These are phyloP conservation scores for Cotesia glomerata DNA, from an alignment of 1,140 invertebrate species.

Conservation along the genomic window DNA sequence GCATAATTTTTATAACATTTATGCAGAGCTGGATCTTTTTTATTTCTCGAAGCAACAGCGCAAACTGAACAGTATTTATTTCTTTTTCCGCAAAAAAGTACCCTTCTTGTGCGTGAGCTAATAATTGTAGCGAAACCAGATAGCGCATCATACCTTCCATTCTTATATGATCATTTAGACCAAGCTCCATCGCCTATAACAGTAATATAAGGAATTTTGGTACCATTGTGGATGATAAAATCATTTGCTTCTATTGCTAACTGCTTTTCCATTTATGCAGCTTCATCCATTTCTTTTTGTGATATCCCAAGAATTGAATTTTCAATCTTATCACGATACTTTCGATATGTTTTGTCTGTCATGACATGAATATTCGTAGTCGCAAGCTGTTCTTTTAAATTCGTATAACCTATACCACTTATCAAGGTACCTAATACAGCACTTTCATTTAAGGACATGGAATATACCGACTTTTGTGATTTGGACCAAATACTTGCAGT, in stretches of 20 bases:
- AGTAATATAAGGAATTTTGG: slow-evolving; percentile 43
- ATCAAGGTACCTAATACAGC: slow-evolving; percentile 38
- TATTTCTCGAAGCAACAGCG: slow-evolving; percentile 29
- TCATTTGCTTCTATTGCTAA: slow-evolving; percentile 40
- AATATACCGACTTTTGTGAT: background rate
- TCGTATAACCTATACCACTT: slow-evolving; percentile 36
- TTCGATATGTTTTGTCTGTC: slow-evolving; percentile 34
- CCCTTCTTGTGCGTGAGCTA: slow-evolving; percentile 42
- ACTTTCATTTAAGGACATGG: slow-evolving; percentile 36
- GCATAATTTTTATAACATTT: slow-evolving; percentile 49
- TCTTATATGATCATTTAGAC: slow-evolving; percentile 45
- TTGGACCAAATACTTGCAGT: no score
- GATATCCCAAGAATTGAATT: slow-evolving; percentile 33
- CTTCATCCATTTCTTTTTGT: slow-evolving; percentile 41
- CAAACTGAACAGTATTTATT: slow-evolving; percentile 50
- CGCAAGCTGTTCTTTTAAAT: slow-evolving; percentile 22
- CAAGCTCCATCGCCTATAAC: slow-evolving; percentile 50
- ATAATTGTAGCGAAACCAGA: slow-evolving; percentile 48
- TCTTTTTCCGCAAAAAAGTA: slow-evolving; percentile 45
- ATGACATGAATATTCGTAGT: slow-evolving; percentile 44
- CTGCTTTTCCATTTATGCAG: slow-evolving; percentile 44
- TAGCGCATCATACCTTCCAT: slow-evolving; percentile 32
- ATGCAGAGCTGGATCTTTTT: slow-evolving; percentile 32
- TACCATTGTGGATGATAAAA: slow-evolving; percentile 18
- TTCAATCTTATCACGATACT: slow-evolving; percentile 28